Evolutionary conservation across 2,888 invertebrate species (phyloP).

Genomic region (Camponotus fellah): DNA sequence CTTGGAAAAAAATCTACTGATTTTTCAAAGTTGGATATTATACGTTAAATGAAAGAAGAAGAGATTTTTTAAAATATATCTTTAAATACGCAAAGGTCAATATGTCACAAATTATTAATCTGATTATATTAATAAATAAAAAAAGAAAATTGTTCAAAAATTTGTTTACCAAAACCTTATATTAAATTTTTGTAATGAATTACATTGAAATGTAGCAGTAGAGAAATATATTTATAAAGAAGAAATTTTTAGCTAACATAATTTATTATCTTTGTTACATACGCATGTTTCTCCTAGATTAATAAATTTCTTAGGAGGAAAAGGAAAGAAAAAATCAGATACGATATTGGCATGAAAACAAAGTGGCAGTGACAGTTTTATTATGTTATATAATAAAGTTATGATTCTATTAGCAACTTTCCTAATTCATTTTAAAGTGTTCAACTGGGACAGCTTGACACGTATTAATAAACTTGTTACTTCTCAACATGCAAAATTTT

Average conservation of each 20-base stretch:
- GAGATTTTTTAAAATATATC: background rate
- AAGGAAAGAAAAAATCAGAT: background rate
- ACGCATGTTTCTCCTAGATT: background rate
- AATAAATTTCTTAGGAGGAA: background rate
- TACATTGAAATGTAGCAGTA: background rate
- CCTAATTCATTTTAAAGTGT: conserved; percentile 45
- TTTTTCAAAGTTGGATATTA: background rate
- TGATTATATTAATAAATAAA: background rate
- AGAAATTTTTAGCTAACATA: background rate
- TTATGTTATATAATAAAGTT: conserved; percentile 40
- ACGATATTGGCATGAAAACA: conserved; percentile 26
- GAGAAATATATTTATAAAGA: background rate
- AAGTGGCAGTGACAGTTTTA: conserved; percentile 41
- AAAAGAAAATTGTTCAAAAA: background rate
- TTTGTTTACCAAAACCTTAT: background rate
- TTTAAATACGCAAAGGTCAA: background rate
- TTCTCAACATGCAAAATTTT: conserved; percentile 34
- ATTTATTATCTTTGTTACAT: background rate
- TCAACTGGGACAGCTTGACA: conserved; percentile 42
- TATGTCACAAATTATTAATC: background rate
- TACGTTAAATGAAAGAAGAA: background rate
- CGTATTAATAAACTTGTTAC: conserved; percentile 44
- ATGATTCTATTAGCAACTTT: conserved; percentile 52
- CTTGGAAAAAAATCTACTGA: background rate
- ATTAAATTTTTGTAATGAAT: background rate